Conservation (phyloP, 2,888 invertebrate species). For the Coleophora deauratella region DNA sequence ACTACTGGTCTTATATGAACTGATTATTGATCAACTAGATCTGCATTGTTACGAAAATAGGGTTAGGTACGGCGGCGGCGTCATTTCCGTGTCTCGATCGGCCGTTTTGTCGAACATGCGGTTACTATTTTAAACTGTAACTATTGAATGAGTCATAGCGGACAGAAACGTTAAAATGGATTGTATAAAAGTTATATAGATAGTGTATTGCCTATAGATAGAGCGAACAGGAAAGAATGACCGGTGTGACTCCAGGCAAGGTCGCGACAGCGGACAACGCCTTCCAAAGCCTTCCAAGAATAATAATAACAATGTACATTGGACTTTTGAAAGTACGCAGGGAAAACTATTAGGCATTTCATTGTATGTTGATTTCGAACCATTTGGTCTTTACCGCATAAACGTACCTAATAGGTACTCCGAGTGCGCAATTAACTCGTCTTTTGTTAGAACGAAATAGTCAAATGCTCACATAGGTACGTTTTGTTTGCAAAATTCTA, state of each 20-base stretch:
- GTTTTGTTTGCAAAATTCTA: too few relatives aligned
- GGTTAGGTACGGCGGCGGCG: conserved; percentile 10
- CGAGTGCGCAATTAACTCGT: too few relatives aligned
- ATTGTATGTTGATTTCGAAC: too few relatives aligned
- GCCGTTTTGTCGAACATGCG: conserved; percentile 28
- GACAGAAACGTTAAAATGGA: conserved; percentile 19
- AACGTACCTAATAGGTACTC: too few relatives aligned
- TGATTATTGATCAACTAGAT: too few relatives aligned
- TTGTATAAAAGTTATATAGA: conserved; percentile 46
- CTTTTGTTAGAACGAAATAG: too few relatives aligned
- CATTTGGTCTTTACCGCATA: too few relatives aligned
- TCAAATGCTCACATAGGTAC: too few relatives aligned
- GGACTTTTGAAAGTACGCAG: too few relatives aligned
- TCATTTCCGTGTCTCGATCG: conserved; percentile 37
- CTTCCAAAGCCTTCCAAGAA: conserved; percentile 26
- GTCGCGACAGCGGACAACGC: conserved; percentile 60
- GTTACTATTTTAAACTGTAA: conserved; percentile 44
- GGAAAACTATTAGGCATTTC: too few relatives aligned
- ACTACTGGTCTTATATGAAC: too few relatives aligned
- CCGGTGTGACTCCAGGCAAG: conserved; percentile 47
- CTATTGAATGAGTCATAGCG: conserved; percentile 49
- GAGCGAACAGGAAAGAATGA: conserved; percentile 41
- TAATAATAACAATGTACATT: too few relatives aligned
- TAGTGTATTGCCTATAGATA: conserved; percentile 8
- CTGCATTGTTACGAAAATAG: conserved; percentile 6